Evolutionary conservation across 2,888 invertebrate species (phyloP).

Genomic region (Thalpophila matura): DNA sequence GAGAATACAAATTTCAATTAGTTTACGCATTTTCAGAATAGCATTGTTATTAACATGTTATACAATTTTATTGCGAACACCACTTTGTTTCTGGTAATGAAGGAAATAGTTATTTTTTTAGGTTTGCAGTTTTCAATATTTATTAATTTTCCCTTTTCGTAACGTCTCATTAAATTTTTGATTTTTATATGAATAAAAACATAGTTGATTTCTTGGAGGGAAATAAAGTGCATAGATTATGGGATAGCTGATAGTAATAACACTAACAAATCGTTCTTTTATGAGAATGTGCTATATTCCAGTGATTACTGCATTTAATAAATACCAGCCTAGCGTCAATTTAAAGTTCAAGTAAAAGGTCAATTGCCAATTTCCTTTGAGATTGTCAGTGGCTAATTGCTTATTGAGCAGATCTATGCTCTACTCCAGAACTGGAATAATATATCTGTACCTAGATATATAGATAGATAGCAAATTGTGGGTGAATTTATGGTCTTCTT

Average conservation of each 20-base stretch:
- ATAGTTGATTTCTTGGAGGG: not conserved
- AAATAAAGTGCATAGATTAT: not conserved
- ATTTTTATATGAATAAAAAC: not conserved
- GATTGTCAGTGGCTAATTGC: conserved; percentile 86
- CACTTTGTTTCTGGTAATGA: conserved; percentile 42
- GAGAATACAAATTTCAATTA: conserved; percentile 61
- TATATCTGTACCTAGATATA: not conserved
- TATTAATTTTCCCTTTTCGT: conserved; percentile 1
- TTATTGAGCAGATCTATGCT: conserved; percentile 72
- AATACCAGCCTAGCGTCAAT: conserved; percentile 74
- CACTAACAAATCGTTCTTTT: conserved; percentile 5
- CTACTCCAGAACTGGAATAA: conserved; percentile 55
- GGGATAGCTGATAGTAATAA: not conserved
- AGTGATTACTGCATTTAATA: conserved; percentile 60
- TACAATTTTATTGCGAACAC: conserved; percentile 44
- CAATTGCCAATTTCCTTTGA: conserved; percentile 89
- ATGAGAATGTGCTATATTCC: conserved; percentile 48
- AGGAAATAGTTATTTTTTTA: conserved; percentile 42
- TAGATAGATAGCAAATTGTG: conserved; percentile 6
- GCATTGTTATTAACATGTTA: conserved; percentile 41
- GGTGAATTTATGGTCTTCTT: conserved; percentile 1
- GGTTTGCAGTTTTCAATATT: conserved; percentile 31
- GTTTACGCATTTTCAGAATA: conserved; percentile 50
- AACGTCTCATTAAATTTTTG: not conserved
- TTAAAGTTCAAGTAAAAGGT: conserved; percentile 85